These are phyloP conservation scores for Formica exsecta DNA, from an alignment of 1,140 invertebrate species.

Conservation along the genomic window DNA sequence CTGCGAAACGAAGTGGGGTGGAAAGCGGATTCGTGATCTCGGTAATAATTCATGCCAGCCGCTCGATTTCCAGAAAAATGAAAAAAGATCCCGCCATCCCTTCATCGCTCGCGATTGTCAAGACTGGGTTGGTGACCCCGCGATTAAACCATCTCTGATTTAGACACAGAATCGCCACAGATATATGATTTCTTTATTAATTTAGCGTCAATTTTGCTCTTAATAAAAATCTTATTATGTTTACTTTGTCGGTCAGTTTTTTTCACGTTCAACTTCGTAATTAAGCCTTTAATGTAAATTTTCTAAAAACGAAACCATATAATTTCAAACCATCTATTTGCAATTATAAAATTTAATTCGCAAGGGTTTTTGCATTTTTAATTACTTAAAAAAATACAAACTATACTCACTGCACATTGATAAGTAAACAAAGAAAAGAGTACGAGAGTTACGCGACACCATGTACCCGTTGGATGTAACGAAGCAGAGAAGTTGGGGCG, in stretches of 20 bases:
- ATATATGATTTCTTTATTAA: conserved; percentile 23
- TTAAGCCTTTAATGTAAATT: neutral
- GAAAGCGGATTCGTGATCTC: conserved; percentile 63
- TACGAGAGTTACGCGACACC: neutral
- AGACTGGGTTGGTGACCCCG: conserved; percentile 39
- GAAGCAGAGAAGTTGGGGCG: neutral
- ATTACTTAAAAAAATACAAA: neutral
- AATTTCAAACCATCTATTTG: neutral
- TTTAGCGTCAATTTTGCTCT: neutral
- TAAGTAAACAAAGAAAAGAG: too few species aligned
- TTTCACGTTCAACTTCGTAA: neutral
- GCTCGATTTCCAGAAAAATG: conserved; percentile 62
- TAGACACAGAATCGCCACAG: neutral
- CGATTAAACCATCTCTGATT: conserved; percentile 30
- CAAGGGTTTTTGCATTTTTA: too few species aligned
- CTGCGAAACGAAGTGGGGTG: conserved; percentile 58
- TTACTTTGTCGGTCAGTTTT: neutral
- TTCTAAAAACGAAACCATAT: neutral
- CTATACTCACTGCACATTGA: neutral
- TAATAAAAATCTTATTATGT: neutral
- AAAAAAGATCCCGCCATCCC: conserved; percentile 50
- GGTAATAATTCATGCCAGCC: conserved; percentile 60
- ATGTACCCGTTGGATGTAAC: neutral
- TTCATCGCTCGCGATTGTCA: conserved; percentile 53
- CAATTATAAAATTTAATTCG: neutral